phyloP scores from a whole-genome alignment of 2,113 vertebrate genomes.

The Rallus limicola region DNA sequence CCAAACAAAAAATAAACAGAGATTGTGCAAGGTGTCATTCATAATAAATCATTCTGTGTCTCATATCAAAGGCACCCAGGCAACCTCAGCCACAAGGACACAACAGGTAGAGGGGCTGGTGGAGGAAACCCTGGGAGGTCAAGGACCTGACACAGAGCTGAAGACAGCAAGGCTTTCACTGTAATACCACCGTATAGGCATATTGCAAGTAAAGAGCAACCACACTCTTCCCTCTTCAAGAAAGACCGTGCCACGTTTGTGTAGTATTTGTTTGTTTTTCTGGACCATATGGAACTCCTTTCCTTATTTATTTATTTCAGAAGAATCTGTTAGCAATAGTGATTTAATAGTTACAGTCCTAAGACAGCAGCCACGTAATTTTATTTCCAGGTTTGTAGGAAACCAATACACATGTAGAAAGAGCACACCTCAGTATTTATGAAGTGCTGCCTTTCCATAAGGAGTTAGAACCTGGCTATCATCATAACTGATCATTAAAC shows the following conservation, averaged over 20 bases:
- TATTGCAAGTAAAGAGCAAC: background rate
- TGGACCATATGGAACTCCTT: background rate
- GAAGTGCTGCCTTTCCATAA: background rate
- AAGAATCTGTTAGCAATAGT: background rate
- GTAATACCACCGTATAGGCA: background rate
- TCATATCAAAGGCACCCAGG: background rate
- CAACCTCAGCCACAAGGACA: background rate
- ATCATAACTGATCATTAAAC: constrained; percentile 31
- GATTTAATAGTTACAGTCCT: background rate
- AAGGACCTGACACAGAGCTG: background rate
- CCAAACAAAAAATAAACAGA: background rate
- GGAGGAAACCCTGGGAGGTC: background rate
- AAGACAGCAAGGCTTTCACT: background rate
- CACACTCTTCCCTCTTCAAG: background rate
- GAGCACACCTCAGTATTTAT: background rate
- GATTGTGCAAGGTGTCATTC: background rate
- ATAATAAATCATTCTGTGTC: background rate
- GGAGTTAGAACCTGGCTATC: constrained; percentile 7
- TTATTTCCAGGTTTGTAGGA: constrained; percentile 28
- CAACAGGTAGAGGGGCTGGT: background rate
- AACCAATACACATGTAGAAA: background rate
- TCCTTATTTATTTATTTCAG: background rate
- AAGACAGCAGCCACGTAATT: background rate
- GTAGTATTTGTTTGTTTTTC: constrained; percentile 12
- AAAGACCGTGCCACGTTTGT: background rate